These are phyloP conservation scores for Platysteira castanea DNA, from an alignment of 2,113 vertebrate genomes.

Conservation along the genomic window DNA sequence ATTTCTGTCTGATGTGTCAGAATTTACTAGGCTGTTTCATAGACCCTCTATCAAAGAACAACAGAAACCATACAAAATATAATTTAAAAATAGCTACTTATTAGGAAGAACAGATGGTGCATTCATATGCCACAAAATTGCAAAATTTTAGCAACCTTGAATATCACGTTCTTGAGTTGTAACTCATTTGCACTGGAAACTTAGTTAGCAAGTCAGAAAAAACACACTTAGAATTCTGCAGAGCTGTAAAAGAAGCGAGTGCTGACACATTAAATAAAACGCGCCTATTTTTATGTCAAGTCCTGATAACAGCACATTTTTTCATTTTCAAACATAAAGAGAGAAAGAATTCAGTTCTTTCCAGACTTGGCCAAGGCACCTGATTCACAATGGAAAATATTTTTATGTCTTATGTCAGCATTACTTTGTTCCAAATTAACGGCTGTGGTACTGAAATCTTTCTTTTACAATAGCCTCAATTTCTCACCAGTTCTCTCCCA, in stretches of 20 bases:
- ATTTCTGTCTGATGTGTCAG: constrained; percentile 10
- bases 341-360: neutral
- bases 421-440: constrained; percentile 9
- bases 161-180: constrained; percentile 39
- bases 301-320: constrained; percentile 12
- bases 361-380: neutral
- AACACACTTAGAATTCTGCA: neutral
- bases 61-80: neutral
- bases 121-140: constrained; percentile 8
- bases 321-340: constrained; percentile 29
- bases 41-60: neutral
- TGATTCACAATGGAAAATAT: constrained; percentile 23
- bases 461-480: neutral
- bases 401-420: neutral
- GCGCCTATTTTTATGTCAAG: constrained; percentile 28
- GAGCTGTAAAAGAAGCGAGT: neutral
- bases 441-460: neutral
- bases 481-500: neutral
- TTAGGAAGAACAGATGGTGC: constrained; percentile 40
- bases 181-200: constrained; percentile 44
- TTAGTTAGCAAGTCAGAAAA: constrained; percentile 21
- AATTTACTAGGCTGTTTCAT: constrained; percentile 3
- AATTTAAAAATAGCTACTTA: constrained; percentile 24
- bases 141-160: constrained; percentile 10
- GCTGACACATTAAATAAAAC: constrained; percentile 36